Evolutionary conservation across 2,113 vertebrate genomes (phyloP).

Genomic region (Anolis carolinensis): DNA sequence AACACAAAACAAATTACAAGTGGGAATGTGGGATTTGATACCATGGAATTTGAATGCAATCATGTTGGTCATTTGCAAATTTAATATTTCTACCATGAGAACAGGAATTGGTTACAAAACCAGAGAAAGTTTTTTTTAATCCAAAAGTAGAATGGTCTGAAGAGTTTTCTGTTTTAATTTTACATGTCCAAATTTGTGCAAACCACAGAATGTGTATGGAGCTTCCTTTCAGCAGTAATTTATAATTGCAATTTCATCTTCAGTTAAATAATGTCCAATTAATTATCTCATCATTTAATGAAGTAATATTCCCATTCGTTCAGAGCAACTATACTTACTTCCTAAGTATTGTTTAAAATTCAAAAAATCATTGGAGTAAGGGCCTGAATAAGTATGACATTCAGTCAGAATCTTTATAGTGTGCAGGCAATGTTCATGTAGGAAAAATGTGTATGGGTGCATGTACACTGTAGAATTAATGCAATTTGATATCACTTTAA

Average conservation of each 20-base stretch:
- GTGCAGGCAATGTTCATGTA: background rate
- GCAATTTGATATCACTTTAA: too few relatives aligned
- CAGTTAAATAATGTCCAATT: background rate
- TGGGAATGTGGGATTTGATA: background rate
- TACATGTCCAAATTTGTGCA: background rate
- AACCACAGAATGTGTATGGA: background rate
- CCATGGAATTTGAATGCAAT: background rate
- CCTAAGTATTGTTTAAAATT: background rate
- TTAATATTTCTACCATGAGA: background rate
- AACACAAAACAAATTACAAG: background rate
- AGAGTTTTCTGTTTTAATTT: background rate
- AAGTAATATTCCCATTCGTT: background rate
- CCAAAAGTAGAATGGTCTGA: background rate
- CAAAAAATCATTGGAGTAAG: background rate
- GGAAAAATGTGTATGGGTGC: background rate
- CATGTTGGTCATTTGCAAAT: background rate
- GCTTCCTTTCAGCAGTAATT: background rate
- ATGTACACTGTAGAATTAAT: too few relatives aligned
- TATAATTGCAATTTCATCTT: slow-evolving; percentile 3
- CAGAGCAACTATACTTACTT: background rate
- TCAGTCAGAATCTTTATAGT: background rate
- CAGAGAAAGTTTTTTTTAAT: too few relatives aligned
- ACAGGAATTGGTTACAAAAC: too few relatives aligned
- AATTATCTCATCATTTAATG: background rate
- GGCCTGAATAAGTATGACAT: background rate